Conservation (phyloP, 2,113 vertebrate genomes). For the Litocranius walleri region DNA sequence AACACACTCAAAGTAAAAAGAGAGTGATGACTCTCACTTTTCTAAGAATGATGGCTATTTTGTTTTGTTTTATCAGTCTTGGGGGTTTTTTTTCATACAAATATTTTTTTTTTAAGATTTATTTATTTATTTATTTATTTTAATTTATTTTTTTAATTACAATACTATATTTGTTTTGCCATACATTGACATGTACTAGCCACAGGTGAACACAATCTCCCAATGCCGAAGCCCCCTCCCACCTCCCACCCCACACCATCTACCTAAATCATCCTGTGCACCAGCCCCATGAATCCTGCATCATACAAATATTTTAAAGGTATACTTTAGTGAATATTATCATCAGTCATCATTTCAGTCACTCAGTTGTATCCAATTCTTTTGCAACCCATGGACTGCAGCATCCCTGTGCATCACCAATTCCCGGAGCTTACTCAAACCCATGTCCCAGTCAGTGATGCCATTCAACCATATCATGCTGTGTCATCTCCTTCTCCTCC, state of each 20-base stretch:
- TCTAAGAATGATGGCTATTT: neutral
- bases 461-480: neutral
- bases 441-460: neutral
- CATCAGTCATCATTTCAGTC: neutral
- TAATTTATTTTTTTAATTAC: no score
- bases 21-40: neutral
- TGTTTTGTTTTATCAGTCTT: neutral
- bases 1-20: neutral
- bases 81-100: neutral
- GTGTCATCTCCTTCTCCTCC: neutral
- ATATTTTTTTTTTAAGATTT: no score
- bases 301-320: neutral
- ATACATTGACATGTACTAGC: no score
- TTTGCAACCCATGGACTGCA: neutral
- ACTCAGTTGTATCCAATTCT: neutral
- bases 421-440: rapidly evolving
- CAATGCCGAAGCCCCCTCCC: no score
- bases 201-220: no score
- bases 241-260: no score
- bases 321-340: neutral
- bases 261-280: no score
- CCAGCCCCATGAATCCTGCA: no score
- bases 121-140: no score
- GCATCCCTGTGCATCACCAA: neutral
- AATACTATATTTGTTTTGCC: no score